Conservation (phyloP, 2,797 vertebrate genomes). For the Dermochelys coriacea region DNA sequence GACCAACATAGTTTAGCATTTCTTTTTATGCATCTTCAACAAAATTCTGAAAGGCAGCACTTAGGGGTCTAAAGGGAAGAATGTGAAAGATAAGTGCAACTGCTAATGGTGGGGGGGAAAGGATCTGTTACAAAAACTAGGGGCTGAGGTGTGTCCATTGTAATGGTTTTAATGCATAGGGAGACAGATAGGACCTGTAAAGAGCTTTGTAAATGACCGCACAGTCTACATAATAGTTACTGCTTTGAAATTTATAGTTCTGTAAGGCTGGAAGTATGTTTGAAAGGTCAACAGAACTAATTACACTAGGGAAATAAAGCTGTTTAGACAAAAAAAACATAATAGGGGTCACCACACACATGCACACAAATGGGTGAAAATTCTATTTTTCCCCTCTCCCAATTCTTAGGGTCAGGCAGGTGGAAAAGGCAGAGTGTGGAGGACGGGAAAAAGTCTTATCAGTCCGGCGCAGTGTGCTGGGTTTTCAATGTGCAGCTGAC, state of each 20-base stretch:
- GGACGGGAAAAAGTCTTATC: constrained; percentile 33
- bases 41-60: constrained; percentile 36
- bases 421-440: neutral
- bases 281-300: constrained; percentile 48
- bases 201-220: neutral
- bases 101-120: constrained; percentile 12
- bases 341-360: neutral
- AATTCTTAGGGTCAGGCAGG: neutral
- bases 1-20: neutral
- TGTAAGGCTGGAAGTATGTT: constrained; percentile 13
- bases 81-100: neutral
- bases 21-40: constrained; percentile 33
- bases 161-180: neutral
- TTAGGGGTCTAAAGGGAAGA: neutral
- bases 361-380: neutral
- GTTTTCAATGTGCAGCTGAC: neutral
- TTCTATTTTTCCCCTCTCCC: neutral
- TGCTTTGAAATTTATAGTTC: constrained; percentile 13
- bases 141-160: neutral
- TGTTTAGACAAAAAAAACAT: constrained; percentile 9
- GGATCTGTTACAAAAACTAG: neutral
- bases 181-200: neutral
- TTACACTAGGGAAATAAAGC: constrained; percentile 40
- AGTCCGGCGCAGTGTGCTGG: neutral
- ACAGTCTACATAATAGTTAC: neutral